phyloP scores from a whole-genome alignment of 2,113 vertebrate species.

The Megaleporinus macrocephalus region DNA sequence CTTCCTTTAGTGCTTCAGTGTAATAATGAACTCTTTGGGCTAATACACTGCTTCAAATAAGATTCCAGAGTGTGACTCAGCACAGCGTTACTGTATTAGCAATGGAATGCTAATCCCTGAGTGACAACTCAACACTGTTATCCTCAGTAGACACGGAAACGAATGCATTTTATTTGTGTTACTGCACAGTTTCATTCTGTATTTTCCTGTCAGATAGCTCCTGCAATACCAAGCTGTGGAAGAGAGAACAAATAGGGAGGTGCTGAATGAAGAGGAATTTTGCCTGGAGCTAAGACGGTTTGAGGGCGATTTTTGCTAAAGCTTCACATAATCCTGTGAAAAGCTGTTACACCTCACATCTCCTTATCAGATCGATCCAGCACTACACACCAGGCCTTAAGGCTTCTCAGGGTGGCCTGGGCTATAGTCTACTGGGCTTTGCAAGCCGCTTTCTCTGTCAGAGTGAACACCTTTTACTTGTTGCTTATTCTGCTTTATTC shows the following conservation, averaged over 20 bases:
- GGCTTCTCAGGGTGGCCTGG: neutral
- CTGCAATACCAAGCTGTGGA: neutral
- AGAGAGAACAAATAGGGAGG: neutral
- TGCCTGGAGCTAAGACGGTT: neutral
- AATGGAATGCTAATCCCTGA: neutral
- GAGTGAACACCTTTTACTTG: neutral
- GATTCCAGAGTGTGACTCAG: neutral
- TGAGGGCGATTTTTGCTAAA: neutral
- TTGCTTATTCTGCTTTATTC: neutral
- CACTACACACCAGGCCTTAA: neutral
- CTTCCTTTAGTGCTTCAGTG: neutral
- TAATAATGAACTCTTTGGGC: neutral
- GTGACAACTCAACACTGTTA: neutral
- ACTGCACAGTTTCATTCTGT: neutral
- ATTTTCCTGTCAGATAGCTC: neutral
- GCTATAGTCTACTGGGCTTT: neutral
- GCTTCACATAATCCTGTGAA: slow-evolving; percentile 16
- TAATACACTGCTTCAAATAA: neutral
- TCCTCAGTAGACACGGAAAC: neutral
- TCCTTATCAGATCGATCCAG: slow-evolving; percentile 21
- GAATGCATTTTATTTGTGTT: neutral
- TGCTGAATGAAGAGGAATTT: neutral
- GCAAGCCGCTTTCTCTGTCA: neutral
- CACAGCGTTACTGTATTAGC: neutral
- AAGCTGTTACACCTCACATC: slow-evolving; percentile 21